Percentiles rank a stretch among this genome's conserved stretches.
phyloP scores from a whole-genome alignment of 2,797 vertebrate genomes.

The Coccyzus lansbergi region DNA sequence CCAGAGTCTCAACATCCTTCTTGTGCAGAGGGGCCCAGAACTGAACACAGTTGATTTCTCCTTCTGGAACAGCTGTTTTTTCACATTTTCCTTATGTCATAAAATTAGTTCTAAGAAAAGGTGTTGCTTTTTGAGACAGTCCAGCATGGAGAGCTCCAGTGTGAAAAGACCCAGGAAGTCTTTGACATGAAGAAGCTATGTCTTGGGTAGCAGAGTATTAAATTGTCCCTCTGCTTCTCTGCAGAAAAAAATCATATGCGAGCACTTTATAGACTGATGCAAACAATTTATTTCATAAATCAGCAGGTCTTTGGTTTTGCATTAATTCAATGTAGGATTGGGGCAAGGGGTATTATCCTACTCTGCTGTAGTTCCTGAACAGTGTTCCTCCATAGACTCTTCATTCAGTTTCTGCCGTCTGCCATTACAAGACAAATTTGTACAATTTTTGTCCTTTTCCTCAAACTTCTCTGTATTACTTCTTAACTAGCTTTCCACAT shows the following conservation, averaged over 20 bases:
- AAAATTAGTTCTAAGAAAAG: background rate
- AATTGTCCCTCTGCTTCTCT: background rate
- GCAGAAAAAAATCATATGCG: background rate
- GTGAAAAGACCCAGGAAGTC: background rate
- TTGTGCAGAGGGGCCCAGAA: too few relatives aligned
- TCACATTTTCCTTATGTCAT: background rate
- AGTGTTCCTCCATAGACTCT: background rate
- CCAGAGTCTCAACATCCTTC: too few relatives aligned
- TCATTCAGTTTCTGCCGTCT: background rate
- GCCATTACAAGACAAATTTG: background rate
- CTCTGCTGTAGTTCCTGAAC: background rate
- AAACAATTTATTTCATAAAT: background rate
- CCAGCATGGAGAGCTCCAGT: background rate
- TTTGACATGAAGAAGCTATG: background rate
- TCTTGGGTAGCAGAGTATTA: background rate
- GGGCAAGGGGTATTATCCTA: background rate
- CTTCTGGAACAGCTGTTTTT: background rate
- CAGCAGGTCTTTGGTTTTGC: background rate
- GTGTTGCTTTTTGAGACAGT: background rate
- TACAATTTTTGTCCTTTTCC: background rate
- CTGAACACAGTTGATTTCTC: background rate
- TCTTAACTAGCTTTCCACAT: background rate
- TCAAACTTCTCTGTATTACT: background rate
- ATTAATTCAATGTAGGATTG: background rate
- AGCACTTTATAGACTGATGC: background rate